phyloP scores from a whole-genome alignment of 1,140 invertebrate genomes.

The Artemia franciscana region DNA sequence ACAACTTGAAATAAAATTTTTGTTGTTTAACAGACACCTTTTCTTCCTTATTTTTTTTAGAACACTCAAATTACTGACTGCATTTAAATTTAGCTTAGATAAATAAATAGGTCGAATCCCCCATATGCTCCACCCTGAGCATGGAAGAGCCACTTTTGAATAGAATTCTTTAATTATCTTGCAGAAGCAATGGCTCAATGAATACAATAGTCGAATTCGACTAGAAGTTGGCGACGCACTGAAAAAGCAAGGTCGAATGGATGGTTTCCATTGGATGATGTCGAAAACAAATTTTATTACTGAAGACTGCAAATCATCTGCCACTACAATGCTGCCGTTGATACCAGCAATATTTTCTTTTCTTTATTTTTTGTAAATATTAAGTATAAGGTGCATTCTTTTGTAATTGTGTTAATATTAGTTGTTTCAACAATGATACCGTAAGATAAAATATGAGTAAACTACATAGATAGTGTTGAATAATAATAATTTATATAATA shows the following conservation, averaged over 20 bases:
- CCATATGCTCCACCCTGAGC: background rate
- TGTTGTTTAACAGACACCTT: no score
- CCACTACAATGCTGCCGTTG: no score
- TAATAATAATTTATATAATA: no score
- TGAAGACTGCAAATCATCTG: constrained; percentile 10
- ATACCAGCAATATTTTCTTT: no score
- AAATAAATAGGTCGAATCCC: background rate
- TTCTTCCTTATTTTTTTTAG: background rate
- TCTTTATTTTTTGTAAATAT: no score
- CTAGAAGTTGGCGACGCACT: constrained; percentile 41
- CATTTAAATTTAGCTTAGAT: background rate
- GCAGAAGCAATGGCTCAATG: constrained; percentile 49
- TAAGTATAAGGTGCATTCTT: no score
- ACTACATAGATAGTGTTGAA: no score
- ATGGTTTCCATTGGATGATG: constrained; percentile 54
- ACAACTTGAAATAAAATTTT: no score
- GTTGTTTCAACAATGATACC: no score
- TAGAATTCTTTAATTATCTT: constrained; percentile 7
- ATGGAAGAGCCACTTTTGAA: background rate
- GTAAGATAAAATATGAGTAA: no score
- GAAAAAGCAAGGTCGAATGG: constrained; percentile 34
- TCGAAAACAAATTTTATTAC: constrained; percentile 39
- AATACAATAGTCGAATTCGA: constrained; percentile 45
- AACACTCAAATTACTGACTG: background rate
- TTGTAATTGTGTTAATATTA: no score